Percentiles rank a stretch among this genome's conserved stretches.
These are phyloP conservation scores for Malurus cyaneus DNA, from an alignment of 2,113 vertebrate genomes.

Conservation along the genomic window DNA sequence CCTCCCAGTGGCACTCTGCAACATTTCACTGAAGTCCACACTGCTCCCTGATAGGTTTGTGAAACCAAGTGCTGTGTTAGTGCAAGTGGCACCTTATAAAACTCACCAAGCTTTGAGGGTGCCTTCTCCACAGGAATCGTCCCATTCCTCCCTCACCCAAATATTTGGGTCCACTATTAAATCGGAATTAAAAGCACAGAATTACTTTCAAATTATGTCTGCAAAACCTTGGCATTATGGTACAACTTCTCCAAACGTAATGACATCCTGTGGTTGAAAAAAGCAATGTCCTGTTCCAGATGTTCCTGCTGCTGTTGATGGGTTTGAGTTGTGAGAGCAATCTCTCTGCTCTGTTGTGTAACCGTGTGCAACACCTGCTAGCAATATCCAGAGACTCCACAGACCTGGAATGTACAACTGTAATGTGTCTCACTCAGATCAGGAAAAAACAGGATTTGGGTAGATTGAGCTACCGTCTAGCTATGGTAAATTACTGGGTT, in stretches of 20 bases:
- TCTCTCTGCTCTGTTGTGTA: neutral
- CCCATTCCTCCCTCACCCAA: neutral
- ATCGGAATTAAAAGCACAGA: neutral
- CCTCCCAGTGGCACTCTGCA: conserved; percentile 50
- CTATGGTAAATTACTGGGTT: neutral
- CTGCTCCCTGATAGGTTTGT: neutral
- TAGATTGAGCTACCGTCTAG: neutral
- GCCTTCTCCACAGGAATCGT: neutral
- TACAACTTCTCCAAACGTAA: neutral
- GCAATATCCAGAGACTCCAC: neutral
- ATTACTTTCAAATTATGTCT: neutral
- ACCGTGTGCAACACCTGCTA: neutral
- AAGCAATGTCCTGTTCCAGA: conserved; percentile 14
- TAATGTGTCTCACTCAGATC: neutral
- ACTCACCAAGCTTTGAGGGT: neutral
- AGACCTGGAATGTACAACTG: neutral
- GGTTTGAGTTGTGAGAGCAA: neutral
- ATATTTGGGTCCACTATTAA: neutral
- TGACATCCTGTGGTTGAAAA: neutral
- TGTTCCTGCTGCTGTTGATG: neutral
- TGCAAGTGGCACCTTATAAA: neutral
- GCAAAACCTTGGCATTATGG: neutral
- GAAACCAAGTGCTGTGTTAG: neutral
- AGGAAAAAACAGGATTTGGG: neutral
- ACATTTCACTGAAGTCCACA: conserved; percentile 37